Evolutionary conservation across 2,113 vertebrate genomes (phyloP).

Genomic region (Paracanthobrama guichenoti): DNA sequence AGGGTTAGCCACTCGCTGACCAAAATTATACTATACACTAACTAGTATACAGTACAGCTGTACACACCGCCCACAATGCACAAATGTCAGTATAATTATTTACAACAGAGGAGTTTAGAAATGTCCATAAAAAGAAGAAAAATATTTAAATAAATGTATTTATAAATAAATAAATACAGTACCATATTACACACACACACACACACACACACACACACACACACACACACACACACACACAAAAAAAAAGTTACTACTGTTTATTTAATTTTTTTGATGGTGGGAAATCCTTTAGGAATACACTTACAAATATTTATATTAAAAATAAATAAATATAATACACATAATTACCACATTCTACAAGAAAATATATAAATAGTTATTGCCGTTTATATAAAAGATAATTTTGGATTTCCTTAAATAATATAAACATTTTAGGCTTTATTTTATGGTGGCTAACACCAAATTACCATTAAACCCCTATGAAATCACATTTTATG

Average conservation of each 20-base stretch:
- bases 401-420: neutral
- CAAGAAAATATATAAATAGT: no score
- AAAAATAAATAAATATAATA: neutral
- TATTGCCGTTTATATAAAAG: neutral
- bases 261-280: neutral
- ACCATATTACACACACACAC: neutral
- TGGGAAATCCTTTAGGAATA: neutral
- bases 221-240: no score
- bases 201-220: no score
- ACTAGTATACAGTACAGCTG: neutral
- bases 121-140: neutral
- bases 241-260: neutral
- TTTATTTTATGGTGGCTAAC: no score
- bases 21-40: slow-evolving; percentile 1
- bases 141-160: neutral
- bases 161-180: neutral
- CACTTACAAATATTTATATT: neutral
- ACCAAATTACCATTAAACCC: neutral
- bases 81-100: slow-evolving; percentile 9
- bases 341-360: neutral
- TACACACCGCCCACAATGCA: slow-evolving; percentile 2
- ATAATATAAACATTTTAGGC: no score
- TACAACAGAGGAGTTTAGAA: neutral
- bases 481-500: neutral
- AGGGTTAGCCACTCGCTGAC: neutral